Percentiles rank a stretch among this genome's conserved stretches.
These are phyloP conservation scores for Antitype chi DNA, from an alignment of 2,888 invertebrate genomes.

Conservation along the genomic window DNA sequence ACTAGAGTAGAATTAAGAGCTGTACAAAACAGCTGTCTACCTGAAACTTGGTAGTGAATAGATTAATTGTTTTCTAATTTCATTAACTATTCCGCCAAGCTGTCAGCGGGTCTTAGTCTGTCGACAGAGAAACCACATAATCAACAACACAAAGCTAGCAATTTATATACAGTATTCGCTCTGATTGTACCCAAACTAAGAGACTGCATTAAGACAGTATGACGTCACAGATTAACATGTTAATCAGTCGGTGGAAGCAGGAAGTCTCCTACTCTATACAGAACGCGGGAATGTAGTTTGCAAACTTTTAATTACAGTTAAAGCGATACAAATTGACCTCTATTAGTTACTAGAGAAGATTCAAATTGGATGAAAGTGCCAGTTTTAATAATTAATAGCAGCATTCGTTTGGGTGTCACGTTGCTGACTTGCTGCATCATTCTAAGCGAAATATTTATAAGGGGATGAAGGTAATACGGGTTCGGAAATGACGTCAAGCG, in stretches of 20 bases:
- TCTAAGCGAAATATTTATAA: slow-evolving; percentile 62
- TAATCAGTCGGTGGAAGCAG: slow-evolving; percentile 68
- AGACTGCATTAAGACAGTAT: slow-evolving; percentile 71
- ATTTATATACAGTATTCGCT: slow-evolving; percentile 58
- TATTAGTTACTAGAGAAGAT: slow-evolving; percentile 47
- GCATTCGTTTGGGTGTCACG: slow-evolving; percentile 64
- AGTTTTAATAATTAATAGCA: slow-evolving; percentile 62
- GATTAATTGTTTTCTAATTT: slow-evolving; percentile 46
- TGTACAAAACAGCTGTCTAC: slow-evolving; percentile 48
- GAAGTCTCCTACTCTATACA: slow-evolving; percentile 55
- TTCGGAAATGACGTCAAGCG: slow-evolving; percentile 34
- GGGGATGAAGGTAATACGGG: slow-evolving; percentile 44
- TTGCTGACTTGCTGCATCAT: slow-evolving; percentile 60
- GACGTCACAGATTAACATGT: slow-evolving; percentile 74
- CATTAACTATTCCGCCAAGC: slow-evolving; percentile 49
- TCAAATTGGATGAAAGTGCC: slow-evolving; percentile 27
- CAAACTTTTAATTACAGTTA: slow-evolving; percentile 64
- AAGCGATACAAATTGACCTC: slow-evolving; percentile 51
- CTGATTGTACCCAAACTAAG: slow-evolving; percentile 58
- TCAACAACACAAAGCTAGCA: slow-evolving; percentile 60
- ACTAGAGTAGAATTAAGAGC: slow-evolving; percentile 26
- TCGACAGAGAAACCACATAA: slow-evolving; percentile 42
- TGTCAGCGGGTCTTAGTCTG: slow-evolving; percentile 44
- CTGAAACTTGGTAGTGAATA: slow-evolving; percentile 42
- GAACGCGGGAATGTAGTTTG: slow-evolving; percentile 58